phyloP scores from a whole-genome alignment of 2,888 invertebrate genomes.

The Sarcophaga rosellei region DNA sequence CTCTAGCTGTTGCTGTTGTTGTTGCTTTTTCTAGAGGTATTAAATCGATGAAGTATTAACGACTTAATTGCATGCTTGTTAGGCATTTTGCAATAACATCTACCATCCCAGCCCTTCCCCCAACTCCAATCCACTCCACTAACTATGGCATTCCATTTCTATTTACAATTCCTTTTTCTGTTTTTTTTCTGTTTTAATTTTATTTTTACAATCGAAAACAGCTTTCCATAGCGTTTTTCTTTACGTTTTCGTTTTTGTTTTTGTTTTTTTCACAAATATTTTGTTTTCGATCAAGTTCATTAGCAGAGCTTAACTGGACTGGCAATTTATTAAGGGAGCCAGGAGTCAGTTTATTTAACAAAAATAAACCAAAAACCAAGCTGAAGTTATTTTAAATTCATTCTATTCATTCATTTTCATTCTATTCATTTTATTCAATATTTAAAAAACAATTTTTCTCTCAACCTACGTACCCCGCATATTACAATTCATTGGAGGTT shows the following conservation, averaged over 20 bases:
- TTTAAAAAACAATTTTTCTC: no score
- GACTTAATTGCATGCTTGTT: constrained; percentile 80
- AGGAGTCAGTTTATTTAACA: neutral
- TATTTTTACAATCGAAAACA: constrained; percentile 6
- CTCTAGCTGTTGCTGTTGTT: no score
- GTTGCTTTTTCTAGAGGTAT: constrained; percentile 70
- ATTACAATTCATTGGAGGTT: no score
- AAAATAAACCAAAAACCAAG: neutral
- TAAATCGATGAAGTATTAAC: constrained; percentile 81
- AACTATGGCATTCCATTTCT: constrained; percentile 5
- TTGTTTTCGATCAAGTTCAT: constrained; percentile 61
- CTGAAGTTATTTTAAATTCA: neutral
- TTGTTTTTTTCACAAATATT: constrained; percentile 46
- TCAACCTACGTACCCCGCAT: no score
- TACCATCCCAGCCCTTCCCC: no score
- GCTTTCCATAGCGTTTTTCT: neutral
- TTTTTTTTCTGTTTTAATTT: constrained; percentile 36
- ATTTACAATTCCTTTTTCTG: constrained; percentile 4
- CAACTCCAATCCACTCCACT: neutral
- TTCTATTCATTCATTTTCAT: no score
- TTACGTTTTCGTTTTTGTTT: no score
- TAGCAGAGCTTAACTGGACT: constrained; percentile 45
- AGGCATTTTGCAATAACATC: constrained; percentile 74
- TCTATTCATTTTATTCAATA: no score
- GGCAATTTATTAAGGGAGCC: constrained; percentile 5